Evolutionary conservation across 1,140 invertebrate genomes (phyloP), one percentile per base, ranked within the genome.

Genomic region (Ericerus pela): DNA sequence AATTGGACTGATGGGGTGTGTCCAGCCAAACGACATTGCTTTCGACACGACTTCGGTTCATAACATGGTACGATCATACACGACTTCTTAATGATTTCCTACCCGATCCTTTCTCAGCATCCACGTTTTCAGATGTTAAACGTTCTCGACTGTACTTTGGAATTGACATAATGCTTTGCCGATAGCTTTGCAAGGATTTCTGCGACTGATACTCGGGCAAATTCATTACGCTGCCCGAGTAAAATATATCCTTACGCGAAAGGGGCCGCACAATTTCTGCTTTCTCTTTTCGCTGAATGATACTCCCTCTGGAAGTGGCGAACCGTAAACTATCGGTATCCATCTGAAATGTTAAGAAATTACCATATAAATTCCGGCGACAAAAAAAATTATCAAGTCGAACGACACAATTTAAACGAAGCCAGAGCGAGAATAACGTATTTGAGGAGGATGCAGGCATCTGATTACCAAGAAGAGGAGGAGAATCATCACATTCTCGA

Each of bases 191-290:
- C n/a, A 96, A 72, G 8, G 90, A 90, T 62, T 89, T 90, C 68
- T 94, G 90, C 55, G 85, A 88, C 66, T 92, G 87, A 70, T 84
- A 96, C 70, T 95, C 86, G 0, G 87, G 88, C 52, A 96, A 74
- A 72, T 95, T 87, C 27, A 85, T 74, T 6, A 96, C 83, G 26
- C 88, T 93, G 24, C 95, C 94, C 12, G 92, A 91, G 73, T 98
- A 99, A 73, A 99, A 98, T 61, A 98, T 96, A 70, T 98, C 95
- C 70, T 96, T 96, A 38, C 92, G 76, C 5, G 92, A 95, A 68
- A 99, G 71, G 1, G 95, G 95, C 16, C 93, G 78, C 16, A 94
- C 82, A 71, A 94, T 75, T 63, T 81, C 81, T 55, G 73, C 73
- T n/a, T 60, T 43, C 28, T 59, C 58, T 56, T 74, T 73, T 3